A percentile compares a stretch with the other conserved stretches of the same genome.
These are phyloP conservation scores for Florisuga fusca DNA, from an alignment of 2,797 vertebrate genomes.

Conservation along the genomic window DNA sequence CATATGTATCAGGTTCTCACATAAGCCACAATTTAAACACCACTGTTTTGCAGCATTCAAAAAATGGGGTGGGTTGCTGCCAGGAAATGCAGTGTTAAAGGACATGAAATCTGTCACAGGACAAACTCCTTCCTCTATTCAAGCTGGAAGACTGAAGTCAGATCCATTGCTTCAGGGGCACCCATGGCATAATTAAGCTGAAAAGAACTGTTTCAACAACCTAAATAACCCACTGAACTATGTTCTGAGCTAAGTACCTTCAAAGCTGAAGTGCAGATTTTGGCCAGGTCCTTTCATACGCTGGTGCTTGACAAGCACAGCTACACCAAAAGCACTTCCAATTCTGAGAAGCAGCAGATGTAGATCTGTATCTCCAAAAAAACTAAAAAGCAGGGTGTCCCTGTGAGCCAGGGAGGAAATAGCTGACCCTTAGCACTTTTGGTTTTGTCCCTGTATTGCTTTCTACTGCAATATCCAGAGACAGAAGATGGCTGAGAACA, in stretches of 20 bases:
- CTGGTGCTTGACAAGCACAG: not conserved
- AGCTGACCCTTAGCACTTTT: not conserved
- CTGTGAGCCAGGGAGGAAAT: slow-evolving; percentile 1
- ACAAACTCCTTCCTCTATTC: not conserved
- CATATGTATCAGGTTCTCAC: not conserved
- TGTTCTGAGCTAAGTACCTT: not conserved
- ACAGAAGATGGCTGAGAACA: not conserved
- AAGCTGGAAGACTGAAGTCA: not conserved
- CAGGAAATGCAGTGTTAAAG: not conserved
- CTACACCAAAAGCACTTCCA: not conserved
- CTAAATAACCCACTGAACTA: slow-evolving; percentile 24
- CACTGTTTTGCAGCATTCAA: not conserved
- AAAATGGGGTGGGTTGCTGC: not conserved
- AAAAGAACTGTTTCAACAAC: not conserved
- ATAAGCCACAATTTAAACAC: not conserved
- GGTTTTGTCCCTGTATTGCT: not conserved
- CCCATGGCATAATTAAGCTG: not conserved
- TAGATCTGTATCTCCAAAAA: not conserved
- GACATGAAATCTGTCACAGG: not conserved
- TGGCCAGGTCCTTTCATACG: fast-evolving
- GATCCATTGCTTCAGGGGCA: not conserved
- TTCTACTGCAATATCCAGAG: not conserved
- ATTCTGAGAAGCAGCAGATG: not conserved
- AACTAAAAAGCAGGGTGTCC: not conserved
- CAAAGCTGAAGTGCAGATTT: not conserved